Conservation (phyloP, 2,113 vertebrate species). For the Corythornis vintsioides region DNA sequence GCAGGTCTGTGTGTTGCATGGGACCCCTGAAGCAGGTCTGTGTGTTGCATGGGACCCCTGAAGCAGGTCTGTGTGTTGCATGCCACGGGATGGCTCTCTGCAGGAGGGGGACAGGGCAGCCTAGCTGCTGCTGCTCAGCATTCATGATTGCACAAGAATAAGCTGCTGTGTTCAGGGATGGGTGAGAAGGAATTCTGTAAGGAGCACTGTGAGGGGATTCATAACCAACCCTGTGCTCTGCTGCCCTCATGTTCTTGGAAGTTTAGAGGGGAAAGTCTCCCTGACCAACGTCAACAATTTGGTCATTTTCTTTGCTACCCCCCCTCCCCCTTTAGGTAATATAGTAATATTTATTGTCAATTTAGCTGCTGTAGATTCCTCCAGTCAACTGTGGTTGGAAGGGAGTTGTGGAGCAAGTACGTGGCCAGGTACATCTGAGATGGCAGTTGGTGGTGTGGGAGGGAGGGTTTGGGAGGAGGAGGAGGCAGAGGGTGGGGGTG, state of each 20-base stretch:
- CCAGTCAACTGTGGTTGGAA: conserved; percentile 53
- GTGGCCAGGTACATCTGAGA: conserved; percentile 73
- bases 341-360: conserved; percentile 50
- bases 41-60: too few relatives aligned
- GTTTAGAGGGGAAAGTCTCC: conserved; percentile 56
- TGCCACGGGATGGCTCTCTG: conserved; percentile 39
- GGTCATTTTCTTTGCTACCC: conserved; percentile 27
- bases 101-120: conserved; percentile 23
- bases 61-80: not conserved
- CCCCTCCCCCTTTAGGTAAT: conserved; percentile 21
- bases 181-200: conserved; percentile 12
- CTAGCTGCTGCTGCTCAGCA: not conserved
- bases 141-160: not conserved
- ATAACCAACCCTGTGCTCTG: conserved; percentile 44
- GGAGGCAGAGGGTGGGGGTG: not conserved
- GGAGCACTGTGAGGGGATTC: conserved; percentile 15
- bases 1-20: too few relatives aligned
- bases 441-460: conserved; percentile 35
- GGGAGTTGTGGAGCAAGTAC: conserved; percentile 51
- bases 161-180: conserved; percentile 14
- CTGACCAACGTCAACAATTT: conserved; percentile 60
- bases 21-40: too few relatives aligned
- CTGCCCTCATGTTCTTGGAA: conserved; percentile 38
- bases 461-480: not conserved
- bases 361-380: conserved; percentile 64